Evolutionary conservation across 2,888 invertebrate genomes (phyloP).

Genomic region (Oxycera nigricornis): DNA sequence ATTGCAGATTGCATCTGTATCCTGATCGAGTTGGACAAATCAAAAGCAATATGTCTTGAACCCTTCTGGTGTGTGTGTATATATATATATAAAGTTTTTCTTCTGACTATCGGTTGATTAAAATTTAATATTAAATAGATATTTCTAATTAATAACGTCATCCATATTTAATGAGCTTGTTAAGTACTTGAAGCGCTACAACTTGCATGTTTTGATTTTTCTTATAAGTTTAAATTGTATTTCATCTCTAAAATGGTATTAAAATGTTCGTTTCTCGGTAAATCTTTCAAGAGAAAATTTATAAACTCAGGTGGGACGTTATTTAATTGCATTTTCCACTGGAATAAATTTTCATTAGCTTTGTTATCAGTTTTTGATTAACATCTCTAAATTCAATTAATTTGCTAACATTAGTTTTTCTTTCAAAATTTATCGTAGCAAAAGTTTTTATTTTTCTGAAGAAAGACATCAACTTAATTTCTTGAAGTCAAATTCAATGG

Average conservation of each 20-base stretch:
- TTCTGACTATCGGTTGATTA: not conserved
- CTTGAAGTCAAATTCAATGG: not conserved
- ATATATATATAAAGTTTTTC: not conserved
- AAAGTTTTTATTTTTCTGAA: not conserved
- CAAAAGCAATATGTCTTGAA: not conserved
- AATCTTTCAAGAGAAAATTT: not conserved
- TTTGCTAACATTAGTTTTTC: constrained; percentile 11
- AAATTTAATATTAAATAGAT: not conserved
- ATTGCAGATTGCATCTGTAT: too few relatives aligned
- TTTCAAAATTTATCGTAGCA: not conserved
- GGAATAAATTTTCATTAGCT: not conserved
- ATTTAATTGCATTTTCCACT: not conserved
- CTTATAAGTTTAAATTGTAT: constrained; percentile 9
- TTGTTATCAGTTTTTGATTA: not conserved
- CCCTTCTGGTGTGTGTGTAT: too few relatives aligned
- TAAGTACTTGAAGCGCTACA: constrained; percentile 27
- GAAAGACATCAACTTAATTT: too few relatives aligned
- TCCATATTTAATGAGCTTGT: constrained; percentile 23
- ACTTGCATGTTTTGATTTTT: constrained; percentile 13
- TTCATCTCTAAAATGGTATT: constrained; percentile 29
- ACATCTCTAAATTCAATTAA: not conserved
- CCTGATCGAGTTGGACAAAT: too few relatives aligned
- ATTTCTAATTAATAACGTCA: constrained; percentile 22
- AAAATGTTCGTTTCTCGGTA: constrained; percentile 9
- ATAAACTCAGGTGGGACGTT: constrained; percentile 38